These are phyloP conservation scores for Pedionomus torquatus DNA, from an alignment of 2,113 vertebrate species.

Conservation along the genomic window DNA sequence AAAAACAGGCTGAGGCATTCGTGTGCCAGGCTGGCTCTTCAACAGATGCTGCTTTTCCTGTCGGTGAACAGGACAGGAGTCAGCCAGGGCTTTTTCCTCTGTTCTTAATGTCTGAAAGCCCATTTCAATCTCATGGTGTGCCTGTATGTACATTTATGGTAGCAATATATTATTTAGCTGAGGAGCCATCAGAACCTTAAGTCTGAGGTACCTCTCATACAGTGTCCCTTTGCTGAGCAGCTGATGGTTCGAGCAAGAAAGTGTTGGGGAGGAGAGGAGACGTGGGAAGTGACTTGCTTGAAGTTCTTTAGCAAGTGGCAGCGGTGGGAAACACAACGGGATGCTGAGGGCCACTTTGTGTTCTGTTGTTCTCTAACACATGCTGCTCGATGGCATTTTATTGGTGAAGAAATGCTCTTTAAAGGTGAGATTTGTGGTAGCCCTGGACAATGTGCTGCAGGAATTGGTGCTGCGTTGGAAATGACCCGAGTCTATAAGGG, in stretches of 20 bases:
- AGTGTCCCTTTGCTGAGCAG: neutral
- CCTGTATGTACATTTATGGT: neutral
- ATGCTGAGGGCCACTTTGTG: neutral
- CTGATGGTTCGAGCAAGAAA: neutral
- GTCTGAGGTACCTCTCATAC: neutral
- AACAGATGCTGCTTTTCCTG: neutral
- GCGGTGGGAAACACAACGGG: neutral
- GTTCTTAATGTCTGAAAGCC: neutral
- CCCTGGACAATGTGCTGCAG: neutral
- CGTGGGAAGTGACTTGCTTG: neutral
- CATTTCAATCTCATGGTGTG: neutral
- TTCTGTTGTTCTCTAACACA: neutral
- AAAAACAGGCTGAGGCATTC: neutral
- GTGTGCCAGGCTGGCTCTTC: neutral
- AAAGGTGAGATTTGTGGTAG: neutral
- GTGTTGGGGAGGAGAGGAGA: neutral
- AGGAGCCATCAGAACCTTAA: rapidly evolving
- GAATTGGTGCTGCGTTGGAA: neutral
- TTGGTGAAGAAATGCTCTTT: neutral
- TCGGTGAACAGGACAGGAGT: neutral
- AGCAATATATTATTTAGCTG: neutral
- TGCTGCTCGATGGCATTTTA: neutral
- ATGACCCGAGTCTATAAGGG: neutral
- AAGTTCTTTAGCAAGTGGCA: neutral
- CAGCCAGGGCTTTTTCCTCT: neutral